Percentiles rank a stretch among this genome's conserved stretches.
These are phyloP conservation scores for Iguana delicatissima DNA, from an alignment of 2,797 vertebrate genomes.

Conservation along the genomic window DNA sequence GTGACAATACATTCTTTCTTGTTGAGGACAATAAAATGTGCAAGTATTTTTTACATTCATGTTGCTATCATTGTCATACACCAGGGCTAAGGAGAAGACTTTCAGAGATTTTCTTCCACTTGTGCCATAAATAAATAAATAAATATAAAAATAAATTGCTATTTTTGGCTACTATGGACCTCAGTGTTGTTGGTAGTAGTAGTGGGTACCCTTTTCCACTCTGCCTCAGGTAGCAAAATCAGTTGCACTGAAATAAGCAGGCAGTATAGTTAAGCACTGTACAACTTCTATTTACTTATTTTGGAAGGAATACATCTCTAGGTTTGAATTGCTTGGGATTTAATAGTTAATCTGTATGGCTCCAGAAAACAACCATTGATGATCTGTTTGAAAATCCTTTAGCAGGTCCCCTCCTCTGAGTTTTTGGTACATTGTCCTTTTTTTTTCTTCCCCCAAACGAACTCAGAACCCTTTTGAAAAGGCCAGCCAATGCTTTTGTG, in stretches of 20 bases:
- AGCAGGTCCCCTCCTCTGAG: not conserved
- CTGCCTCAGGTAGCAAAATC: not conserved
- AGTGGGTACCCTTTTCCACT: not conserved
- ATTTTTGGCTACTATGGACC: not conserved
- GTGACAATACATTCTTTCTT: no score
- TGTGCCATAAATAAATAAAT: not conserved
- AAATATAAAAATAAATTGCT: not conserved
- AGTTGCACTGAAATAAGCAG: not conserved
- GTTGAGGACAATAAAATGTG: not conserved
- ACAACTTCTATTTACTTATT: not conserved
- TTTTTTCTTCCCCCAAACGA: not conserved
- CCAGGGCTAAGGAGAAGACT: not conserved
- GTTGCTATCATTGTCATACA: not conserved
- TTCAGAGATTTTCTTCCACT: not conserved
- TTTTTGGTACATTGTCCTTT: not conserved
- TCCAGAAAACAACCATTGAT: slow-evolving; percentile 18
- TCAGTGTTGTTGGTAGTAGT: not conserved
- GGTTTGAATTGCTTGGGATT: not conserved
- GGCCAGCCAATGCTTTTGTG: slow-evolving; percentile 25
- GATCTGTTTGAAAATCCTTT: not conserved
- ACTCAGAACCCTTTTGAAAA: slow-evolving; percentile 14
- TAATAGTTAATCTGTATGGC: not conserved
- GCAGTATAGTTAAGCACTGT: not conserved
- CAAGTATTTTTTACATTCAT: no score
- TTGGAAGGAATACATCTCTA: not conserved